These are phyloP conservation scores for Atta cephalotes DNA, from an alignment of 1,140 invertebrate species.

Conservation along the genomic window DNA sequence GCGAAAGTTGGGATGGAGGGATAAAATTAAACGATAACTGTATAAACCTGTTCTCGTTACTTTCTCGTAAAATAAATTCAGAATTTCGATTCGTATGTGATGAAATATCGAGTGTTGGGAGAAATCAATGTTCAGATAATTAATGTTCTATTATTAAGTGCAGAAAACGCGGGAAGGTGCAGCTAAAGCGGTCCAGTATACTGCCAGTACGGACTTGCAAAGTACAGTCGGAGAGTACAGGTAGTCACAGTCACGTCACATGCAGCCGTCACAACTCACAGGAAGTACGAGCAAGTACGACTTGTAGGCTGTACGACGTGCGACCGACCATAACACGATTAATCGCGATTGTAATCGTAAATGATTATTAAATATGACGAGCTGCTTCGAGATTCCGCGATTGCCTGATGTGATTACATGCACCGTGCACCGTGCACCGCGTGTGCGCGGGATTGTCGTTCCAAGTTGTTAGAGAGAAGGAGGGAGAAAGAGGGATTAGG, in stretches of 20 bases:
- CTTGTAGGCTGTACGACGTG: background rate
- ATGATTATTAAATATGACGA: background rate
- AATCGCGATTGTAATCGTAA: background rate
- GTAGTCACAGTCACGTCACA: no score
- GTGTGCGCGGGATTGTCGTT: background rate
- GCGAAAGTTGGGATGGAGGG: background rate
- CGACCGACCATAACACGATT: no score
- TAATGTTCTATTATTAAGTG: background rate
- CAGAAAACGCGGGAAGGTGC: background rate
- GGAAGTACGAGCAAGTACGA: no score
- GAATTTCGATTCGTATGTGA: background rate
- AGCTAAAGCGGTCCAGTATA: background rate
- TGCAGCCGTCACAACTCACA: no score
- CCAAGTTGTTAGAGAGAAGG: background rate
- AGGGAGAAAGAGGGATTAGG: background rate
- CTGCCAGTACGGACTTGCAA: no score
- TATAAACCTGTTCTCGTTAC: no score
- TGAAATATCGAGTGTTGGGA: background rate
- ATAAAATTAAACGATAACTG: background rate
- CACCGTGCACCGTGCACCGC: background rate
- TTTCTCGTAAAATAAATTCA: background rate
- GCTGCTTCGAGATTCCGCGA: background rate
- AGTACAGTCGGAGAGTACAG: no score
- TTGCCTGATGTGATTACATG: background rate
- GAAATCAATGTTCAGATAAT: background rate